Conservation (phyloP, 2,888 invertebrate species). For the Oligia fasciuncula region DNA sequence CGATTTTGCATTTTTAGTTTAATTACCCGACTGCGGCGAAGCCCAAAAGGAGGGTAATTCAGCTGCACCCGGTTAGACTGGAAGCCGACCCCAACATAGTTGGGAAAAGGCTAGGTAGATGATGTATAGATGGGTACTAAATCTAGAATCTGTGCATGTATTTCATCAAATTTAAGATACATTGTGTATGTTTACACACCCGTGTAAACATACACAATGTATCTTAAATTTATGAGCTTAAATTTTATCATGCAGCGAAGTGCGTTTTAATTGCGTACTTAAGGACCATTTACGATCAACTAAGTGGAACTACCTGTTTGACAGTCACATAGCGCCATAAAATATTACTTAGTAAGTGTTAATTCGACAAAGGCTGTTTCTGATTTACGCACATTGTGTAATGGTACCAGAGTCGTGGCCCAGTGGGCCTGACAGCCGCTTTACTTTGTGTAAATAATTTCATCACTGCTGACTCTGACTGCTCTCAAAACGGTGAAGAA, state of each 20-base stretch:
- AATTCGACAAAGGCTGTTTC: neutral
- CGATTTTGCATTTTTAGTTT: no score
- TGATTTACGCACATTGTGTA: neutral
- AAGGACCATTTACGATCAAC: conserved; percentile 14
- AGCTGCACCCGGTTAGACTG: no score
- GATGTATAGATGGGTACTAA: neutral
- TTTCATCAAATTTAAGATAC: no score
- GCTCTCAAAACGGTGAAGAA: neutral
- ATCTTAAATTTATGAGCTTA: conserved; percentile 2
- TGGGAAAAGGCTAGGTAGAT: no score
- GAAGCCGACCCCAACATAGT: no score
- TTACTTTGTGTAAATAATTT: neutral
- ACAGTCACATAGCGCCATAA: conserved; percentile 1
- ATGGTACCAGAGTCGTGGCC: neutral
- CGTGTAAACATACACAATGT: neutral
- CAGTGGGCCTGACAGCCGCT: neutral
- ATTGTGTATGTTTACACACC: no score
- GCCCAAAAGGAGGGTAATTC: no score
- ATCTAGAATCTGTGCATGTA: neutral
- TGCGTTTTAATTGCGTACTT: conserved; percentile 7
- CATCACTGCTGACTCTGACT: neutral
- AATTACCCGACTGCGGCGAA: no score
- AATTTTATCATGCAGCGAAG: conserved; percentile 1
- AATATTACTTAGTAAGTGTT: conserved; percentile 10
- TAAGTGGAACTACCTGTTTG: neutral